Evolutionary conservation across 2,888 invertebrate species (phyloP).

Genomic region (Polymixis lichenea): DNA sequence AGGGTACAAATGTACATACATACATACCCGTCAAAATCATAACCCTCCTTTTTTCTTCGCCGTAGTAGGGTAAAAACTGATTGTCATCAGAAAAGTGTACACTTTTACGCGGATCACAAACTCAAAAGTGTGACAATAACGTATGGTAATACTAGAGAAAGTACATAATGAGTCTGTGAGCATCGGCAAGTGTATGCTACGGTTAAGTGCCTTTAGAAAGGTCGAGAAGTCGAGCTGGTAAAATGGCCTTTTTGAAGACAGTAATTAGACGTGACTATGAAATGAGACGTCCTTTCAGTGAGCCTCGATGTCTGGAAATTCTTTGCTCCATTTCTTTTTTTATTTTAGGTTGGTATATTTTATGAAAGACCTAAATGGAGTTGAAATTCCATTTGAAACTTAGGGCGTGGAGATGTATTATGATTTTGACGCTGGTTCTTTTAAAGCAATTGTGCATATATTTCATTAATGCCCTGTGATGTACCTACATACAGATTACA

Average conservation of each 20-base stretch:
- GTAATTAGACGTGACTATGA: constrained; percentile 51
- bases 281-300: constrained; percentile 36
- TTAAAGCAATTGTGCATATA: neutral
- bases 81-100: too few relatives aligned
- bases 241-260: constrained; percentile 47
- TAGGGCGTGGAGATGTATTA: neutral
- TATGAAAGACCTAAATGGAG: constrained; percentile 3
- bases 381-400: neutral
- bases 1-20: too few relatives aligned
- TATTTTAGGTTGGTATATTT: neutral
- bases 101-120: constrained; percentile 3
- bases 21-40: too few relatives aligned
- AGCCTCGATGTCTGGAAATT: neutral
- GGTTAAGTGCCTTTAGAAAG: constrained; percentile 26
- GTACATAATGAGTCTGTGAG: constrained; percentile 34
- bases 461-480: neutral
- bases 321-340: neutral
- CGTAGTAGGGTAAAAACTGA: too few relatives aligned
- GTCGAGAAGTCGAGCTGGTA: constrained; percentile 27
- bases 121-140: constrained; percentile 28
- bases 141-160: constrained; percentile 37
- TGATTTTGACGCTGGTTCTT: neutral
- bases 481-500: neutral
- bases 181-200: constrained; percentile 13
- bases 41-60: too few relatives aligned